Evolutionary conservation across 1,140 invertebrate genomes (phyloP).

Genomic region (Neodiprion fabricii): DNA sequence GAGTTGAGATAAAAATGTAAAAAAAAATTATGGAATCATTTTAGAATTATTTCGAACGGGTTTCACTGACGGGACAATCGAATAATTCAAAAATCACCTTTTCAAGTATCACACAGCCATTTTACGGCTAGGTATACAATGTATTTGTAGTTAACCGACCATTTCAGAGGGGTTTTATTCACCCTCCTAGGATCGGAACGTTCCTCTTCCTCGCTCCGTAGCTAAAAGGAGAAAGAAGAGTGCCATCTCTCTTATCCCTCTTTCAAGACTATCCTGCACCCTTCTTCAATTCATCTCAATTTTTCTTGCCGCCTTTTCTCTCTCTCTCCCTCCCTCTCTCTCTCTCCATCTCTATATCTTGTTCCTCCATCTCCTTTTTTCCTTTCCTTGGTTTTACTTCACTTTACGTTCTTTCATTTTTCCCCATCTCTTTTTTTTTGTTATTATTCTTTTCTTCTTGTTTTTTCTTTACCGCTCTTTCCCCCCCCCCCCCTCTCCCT

Average conservation of each 20-base stretch:
- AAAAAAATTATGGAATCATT: no score
- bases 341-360: constrained; percentile 33
- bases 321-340: constrained; percentile 23
- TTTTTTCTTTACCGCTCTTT: constrained; percentile 29
- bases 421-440: background rate
- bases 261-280: background rate
- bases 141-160: no score
- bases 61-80: no score
- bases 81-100: no score
- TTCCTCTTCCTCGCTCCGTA: no score
- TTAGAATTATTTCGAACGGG: no score
- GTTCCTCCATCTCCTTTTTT: constrained; percentile 26
- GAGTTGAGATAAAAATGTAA: no score
- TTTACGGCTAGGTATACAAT: no score
- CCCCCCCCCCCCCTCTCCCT: constrained; percentile 17
- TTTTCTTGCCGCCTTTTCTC: constrained; percentile 43
- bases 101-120: no score
- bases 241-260: background rate
- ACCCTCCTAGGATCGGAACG: background rate
- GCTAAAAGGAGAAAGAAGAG: background rate
- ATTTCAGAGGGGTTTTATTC: background rate
- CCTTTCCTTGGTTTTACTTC: constrained; percentile 8
- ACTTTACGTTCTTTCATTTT: background rate
- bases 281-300: constrained; percentile 48
- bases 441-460: constrained; percentile 7